These are phyloP conservation scores for Mastomys natalensis DNA, from an alignment of 2,113 vertebrate species.

Conservation along the genomic window DNA sequence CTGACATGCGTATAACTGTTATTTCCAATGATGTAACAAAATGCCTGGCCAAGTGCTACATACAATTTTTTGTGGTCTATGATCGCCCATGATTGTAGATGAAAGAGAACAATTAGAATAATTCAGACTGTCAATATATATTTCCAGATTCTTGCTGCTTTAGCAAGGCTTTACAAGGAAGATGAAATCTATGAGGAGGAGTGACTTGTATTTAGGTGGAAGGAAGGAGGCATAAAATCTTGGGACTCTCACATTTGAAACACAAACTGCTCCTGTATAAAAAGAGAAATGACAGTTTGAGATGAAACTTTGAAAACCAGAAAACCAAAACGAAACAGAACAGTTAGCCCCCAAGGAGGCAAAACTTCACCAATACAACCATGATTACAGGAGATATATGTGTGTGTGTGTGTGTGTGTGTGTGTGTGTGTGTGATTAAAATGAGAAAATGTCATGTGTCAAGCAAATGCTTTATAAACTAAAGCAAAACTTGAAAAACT, in stretches of 20 bases:
- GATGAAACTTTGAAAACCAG: background rate
- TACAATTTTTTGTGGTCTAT: background rate
- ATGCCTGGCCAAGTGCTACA: background rate
- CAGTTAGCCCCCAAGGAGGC: background rate
- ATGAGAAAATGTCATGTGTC: background rate
- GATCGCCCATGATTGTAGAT: background rate
- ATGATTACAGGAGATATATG: background rate
- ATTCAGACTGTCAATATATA: background rate
- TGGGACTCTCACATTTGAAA: background rate
- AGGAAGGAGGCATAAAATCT: background rate
- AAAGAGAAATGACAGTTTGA: background rate
- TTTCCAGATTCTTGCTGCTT: background rate
- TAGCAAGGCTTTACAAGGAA: background rate
- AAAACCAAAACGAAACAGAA: background rate
- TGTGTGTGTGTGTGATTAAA: background rate
- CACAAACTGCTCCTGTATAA: background rate
- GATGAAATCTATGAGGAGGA: background rate
- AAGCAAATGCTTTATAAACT: background rate
- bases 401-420: too few relatives aligned
- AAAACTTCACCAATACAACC: background rate
- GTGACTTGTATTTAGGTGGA: background rate
- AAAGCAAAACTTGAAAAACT: background rate
- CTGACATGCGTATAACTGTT: background rate
- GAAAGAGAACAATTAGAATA: background rate
- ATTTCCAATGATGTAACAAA: background rate